Conservation (phyloP, 2,797 vertebrate species). For the Sebastes taczanowskii region DNA sequence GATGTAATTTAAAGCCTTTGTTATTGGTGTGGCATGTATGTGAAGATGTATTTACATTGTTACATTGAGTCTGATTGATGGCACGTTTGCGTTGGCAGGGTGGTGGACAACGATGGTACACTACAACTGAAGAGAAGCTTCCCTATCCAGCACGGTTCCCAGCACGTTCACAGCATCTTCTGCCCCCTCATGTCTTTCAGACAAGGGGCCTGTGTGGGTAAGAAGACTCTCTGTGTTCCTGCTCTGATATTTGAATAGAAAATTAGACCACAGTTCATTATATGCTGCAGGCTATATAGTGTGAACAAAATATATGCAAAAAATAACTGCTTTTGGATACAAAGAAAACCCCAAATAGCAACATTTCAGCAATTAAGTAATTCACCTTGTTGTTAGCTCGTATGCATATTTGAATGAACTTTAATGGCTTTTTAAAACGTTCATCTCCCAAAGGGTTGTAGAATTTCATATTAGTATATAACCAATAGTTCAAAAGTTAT, state of each 20-base stretch:
- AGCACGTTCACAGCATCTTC: constrained; percentile 93
- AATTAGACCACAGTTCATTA: constrained; percentile 36
- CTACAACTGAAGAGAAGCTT: constrained; percentile 93
- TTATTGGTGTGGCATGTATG: not conserved
- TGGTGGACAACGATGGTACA: constrained; percentile 93
- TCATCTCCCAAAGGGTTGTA: not conserved
- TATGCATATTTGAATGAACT: not conserved
- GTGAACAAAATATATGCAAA: constrained; percentile 1
- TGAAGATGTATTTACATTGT: not conserved
- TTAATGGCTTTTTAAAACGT: not conserved
- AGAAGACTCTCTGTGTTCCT: constrained; percentile 49
- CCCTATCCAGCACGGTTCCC: constrained; percentile 89
- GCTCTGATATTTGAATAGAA: constrained; percentile 35
- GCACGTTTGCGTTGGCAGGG: constrained; percentile 72
- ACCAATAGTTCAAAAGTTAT: not conserved
- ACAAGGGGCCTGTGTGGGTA: constrained; percentile 95
- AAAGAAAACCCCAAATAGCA: not conserved
- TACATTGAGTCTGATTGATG: not conserved
- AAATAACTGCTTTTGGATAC: constrained; percentile 20
- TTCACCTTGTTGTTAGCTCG: not conserved
- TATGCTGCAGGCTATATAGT: constrained; percentile 12
- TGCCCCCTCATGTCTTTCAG: constrained; percentile 98
- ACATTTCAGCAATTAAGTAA: not conserved
- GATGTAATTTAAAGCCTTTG: not conserved
- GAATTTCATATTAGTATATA: not conserved